A percentile compares a stretch with the other conserved stretches of the same genome.
Conservation (phyloP, 2,113 vertebrate species). For the Australoheros scitulus region DNA sequence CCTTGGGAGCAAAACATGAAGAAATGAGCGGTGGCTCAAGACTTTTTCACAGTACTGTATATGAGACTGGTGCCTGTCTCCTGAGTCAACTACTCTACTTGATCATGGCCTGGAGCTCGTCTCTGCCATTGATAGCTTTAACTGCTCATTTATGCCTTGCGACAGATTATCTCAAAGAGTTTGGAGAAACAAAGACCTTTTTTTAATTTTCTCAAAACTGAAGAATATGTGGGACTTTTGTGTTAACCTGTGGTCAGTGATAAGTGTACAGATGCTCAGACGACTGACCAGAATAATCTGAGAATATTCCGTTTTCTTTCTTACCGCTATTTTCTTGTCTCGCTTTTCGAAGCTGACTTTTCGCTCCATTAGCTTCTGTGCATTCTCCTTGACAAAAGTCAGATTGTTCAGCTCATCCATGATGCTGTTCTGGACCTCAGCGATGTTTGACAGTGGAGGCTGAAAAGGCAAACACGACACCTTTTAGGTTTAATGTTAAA, state of each 20-base stretch:
- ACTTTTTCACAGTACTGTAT: neutral
- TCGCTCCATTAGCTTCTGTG: slow-evolving; percentile 88
- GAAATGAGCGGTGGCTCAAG: neutral
- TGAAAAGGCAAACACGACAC: slow-evolving; percentile 62
- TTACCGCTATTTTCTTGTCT: slow-evolving; percentile 86
- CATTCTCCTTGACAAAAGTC: slow-evolving; percentile 90
- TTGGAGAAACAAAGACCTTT: neutral
- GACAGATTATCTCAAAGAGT: neutral
- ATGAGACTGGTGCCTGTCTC: neutral
- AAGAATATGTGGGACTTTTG: slow-evolving; percentile 11
- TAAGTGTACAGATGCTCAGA: neutral
- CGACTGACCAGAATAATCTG: neutral
- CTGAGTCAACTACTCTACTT: too few relatives aligned
- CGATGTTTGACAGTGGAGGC: slow-evolving; percentile 84
- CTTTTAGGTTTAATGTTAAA: neutral
- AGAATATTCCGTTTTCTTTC: slow-evolving; percentile 32
- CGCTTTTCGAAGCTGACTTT: slow-evolving; percentile 94
- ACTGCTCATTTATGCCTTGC: slow-evolving; percentile 21
- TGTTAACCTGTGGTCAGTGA: slow-evolving; percentile 3
- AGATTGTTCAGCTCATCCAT: slow-evolving; percentile 91
- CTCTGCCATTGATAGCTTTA: neutral
- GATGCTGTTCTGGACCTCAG: slow-evolving; percentile 88
- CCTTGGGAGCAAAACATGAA: neutral
- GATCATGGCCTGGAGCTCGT: too few relatives aligned
- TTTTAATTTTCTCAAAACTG: neutral